Evolutionary conservation across 2,113 vertebrate genomes (phyloP).

Genomic region (Pao palembangensis): DNA sequence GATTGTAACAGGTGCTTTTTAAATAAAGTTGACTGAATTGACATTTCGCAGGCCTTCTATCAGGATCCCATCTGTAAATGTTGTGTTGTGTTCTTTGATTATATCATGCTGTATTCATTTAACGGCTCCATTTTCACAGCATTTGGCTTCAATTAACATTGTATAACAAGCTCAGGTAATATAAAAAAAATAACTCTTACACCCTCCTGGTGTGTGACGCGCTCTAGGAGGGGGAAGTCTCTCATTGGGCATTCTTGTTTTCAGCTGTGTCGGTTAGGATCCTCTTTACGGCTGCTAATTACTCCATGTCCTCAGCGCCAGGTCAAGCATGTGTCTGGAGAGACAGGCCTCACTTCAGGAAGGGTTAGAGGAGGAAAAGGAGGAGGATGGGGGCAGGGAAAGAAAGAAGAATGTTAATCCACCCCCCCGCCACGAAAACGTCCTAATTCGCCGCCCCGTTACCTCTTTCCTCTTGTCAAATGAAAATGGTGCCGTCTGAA

Average conservation of each 20-base stretch:
- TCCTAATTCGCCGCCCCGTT: conserved; percentile 50
- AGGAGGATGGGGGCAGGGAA: conserved; percentile 47
- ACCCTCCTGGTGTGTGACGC: conserved; percentile 43
- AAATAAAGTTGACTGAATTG: too few relatives aligned
- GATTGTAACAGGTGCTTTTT: too few relatives aligned
- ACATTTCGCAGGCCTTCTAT: too few relatives aligned
- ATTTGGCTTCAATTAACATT: conserved; percentile 36
- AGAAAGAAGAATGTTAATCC: conserved; percentile 74
- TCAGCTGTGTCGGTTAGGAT: conserved; percentile 46
- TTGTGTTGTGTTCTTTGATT: conserved; percentile 8
- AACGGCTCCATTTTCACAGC: conserved; percentile 23
- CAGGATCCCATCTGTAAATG: too few relatives aligned
- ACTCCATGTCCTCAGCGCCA: conserved; percentile 68
- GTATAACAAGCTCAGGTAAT: conserved; percentile 51
- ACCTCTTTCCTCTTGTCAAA: conserved; percentile 57
- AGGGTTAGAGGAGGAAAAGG: conserved; percentile 28
- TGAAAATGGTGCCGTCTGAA: conserved; percentile 50
- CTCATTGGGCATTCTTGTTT: conserved; percentile 58
- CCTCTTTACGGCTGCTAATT: conserved; percentile 69
- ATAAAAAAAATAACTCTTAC: conserved; percentile 10
- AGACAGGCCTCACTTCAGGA: conserved; percentile 64
- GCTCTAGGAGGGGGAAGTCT: conserved; percentile 61
- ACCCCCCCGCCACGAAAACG: conserved; percentile 43
- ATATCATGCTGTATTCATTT: conserved; percentile 36
- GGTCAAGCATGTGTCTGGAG: conserved; percentile 73